These are phyloP conservation scores for Cladorhizidae sp. DNA, from an alignment of 37 sponge, comb jelly and placozoan genomes.

Conservation along the genomic window DNA sequence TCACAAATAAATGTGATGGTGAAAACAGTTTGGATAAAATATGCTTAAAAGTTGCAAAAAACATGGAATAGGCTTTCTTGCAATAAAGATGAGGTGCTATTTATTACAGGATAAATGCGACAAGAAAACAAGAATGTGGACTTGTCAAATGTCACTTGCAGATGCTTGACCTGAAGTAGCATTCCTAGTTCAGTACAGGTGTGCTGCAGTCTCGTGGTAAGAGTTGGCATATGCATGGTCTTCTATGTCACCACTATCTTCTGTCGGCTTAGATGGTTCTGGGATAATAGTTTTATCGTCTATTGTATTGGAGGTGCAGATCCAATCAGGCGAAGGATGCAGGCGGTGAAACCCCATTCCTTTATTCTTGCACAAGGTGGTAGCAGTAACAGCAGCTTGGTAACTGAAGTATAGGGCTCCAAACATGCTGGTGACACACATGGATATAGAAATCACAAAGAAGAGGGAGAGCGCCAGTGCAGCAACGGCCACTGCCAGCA, in stretches of 20 bases:
- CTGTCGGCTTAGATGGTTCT: not conserved
- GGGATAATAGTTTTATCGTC: no score
- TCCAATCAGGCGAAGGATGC: not conserved
- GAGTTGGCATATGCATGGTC: conserved; percentile 1
- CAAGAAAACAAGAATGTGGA: no score
- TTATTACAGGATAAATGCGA: no score
- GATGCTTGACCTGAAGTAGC: no score
- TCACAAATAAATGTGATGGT: conserved; percentile 10
- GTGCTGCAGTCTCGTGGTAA: no score
- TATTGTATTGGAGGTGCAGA: not conserved
- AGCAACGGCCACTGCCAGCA: conserved; percentile 29
- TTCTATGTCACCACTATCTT: conserved; percentile 15
- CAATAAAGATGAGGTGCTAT: no score
- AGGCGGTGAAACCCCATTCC: not conserved
- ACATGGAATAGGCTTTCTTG: not conserved
- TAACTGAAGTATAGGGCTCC: conserved; percentile 20
- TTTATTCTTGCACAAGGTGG: not conserved
- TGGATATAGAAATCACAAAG: conserved; percentile 29
- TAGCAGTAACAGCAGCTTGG: not conserved
- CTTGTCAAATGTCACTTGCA: no score
- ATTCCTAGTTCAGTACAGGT: not conserved
- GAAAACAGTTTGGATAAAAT: conserved; percentile 32
- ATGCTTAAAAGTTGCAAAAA: not conserved
- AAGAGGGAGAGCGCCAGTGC: conserved; percentile 36
- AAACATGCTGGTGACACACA: conserved; percentile 28